Conservation (phyloP, 92 coral and sea anemone species). For the Phenganax subtilis region DNA sequence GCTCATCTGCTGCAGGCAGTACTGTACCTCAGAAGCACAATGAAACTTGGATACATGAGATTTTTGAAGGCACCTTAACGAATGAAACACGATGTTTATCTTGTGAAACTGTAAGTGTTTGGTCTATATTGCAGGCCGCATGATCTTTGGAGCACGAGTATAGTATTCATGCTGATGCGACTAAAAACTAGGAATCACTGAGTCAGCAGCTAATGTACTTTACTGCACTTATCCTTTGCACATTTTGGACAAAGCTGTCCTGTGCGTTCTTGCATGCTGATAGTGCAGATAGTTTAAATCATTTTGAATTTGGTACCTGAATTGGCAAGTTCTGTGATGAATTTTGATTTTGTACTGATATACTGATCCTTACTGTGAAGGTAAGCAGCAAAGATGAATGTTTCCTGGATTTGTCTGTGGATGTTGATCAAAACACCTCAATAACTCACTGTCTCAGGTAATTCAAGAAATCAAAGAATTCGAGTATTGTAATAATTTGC, state of each 20-base stretch:
- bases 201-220: too few relatives aligned
- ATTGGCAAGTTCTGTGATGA: too few relatives aligned
- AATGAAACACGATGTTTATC: constrained; percentile 96
- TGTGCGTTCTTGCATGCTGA: too few relatives aligned
- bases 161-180: too few relatives aligned
- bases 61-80: constrained; percentile 96
- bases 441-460: constrained; percentile 94
- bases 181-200: too few relatives aligned
- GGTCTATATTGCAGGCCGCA: too few relatives aligned
- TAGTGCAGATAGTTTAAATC: too few relatives aligned
- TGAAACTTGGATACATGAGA: constrained; percentile 97
- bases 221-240: too few relatives aligned
- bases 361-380: constrained; percentile 33
- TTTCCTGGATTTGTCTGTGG: constrained; percentile 93
- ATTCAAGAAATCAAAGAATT: not conserved
- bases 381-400: constrained; percentile 99
- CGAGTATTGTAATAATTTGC: not conserved
- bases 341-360: not conserved
- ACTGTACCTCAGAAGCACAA: constrained; percentile 49
- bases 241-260: too few relatives aligned
- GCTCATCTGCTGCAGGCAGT: constrained; percentile 28
- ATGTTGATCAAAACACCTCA: constrained; percentile 97
- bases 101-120: constrained; percentile 84
- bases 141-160: too few relatives aligned
- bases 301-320: too few relatives aligned